These are phyloP conservation scores for Protosalanx chinensis DNA, from an alignment of 2,797 vertebrate species.

Conservation along the genomic window DNA sequence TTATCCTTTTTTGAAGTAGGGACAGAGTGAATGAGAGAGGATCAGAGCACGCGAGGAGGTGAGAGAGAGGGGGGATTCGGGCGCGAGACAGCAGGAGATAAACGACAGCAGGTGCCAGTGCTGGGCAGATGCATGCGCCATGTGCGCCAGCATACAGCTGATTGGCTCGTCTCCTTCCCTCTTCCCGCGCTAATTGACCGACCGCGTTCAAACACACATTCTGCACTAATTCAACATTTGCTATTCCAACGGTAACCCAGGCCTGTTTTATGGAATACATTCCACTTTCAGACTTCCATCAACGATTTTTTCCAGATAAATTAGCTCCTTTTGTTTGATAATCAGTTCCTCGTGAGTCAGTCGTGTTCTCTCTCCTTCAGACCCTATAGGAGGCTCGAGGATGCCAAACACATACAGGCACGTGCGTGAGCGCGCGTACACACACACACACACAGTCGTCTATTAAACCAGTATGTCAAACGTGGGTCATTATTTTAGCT, in stretches of 20 bases:
- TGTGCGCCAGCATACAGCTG: slow-evolving; percentile 68
- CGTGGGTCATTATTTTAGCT: not conserved
- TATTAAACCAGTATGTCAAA: slow-evolving; percentile 2
- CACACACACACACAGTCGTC: slow-evolving; percentile 3
- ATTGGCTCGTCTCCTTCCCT: slow-evolving; percentile 63
- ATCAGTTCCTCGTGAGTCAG: slow-evolving; percentile 81
- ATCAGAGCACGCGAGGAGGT: slow-evolving; percentile 21
- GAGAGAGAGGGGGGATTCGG: slow-evolving; percentile 18
- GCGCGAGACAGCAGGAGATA: slow-evolving; percentile 36
- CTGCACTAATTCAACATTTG: slow-evolving; percentile 96
- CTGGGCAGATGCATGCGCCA: slow-evolving; percentile 54
- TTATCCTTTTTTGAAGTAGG: slow-evolving; percentile 41
- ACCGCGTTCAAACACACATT: slow-evolving; percentile 91
- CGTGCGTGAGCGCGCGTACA: slow-evolving; percentile 68
- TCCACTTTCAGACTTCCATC: slow-evolving; percentile 81
- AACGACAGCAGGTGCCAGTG: slow-evolving; percentile 52
- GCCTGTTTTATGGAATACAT: slow-evolving; percentile 85
- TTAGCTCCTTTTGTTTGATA: slow-evolving; percentile 87
- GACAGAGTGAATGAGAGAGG: slow-evolving; percentile 33
- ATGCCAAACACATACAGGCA: slow-evolving; percentile 51
- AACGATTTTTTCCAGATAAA: slow-evolving; percentile 77
- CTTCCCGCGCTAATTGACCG: slow-evolving; percentile 86
- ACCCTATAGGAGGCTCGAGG: not conserved
- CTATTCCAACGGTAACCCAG: slow-evolving; percentile 88
- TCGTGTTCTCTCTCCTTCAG: slow-evolving; percentile 62